Evolutionary conservation across 1,140 invertebrate species (phyloP), one percentile per base, ranked within the genome.

Genomic region (Gyrodactylus bullatarudis): DNA sequence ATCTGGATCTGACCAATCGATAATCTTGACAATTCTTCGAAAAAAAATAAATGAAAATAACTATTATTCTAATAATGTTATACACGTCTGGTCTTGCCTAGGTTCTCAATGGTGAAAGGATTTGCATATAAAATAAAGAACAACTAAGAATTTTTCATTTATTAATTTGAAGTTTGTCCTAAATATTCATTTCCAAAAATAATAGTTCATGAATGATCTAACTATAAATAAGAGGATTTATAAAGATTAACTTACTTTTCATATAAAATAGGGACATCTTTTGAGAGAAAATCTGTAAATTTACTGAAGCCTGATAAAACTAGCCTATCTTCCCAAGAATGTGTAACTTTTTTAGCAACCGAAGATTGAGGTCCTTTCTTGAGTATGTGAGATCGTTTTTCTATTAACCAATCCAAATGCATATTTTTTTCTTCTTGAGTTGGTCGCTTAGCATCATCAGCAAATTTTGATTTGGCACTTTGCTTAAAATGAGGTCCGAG

Each of bases 211-310:
- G n/a, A n/a, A n/a, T n/a, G n/a, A n/a, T n/a, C n/a, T n/a, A n/a
- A n/a, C n/a, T n/a, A n/a, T n/a, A n/a, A n/a, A n/a, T n/a, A n/a
- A n/a, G n/a, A n/a, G n/a, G n/a, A n/a, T n/a, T n/a, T n/a, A n/a
- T n/a, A n/a, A n/a, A n/a, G n/a, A n/a, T n/a, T n/a, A n/a, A n/a
- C n/a, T n/a, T n/a, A n/a, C n/a, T n/a, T 54, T 54, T 26, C 70
- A n/a, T 71, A 71, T 1, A 25, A 1, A 24, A 71, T 24, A 26
- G 21, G 20, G 21, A 71, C 1, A 26, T 71, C 70, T 16, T 71
- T 71, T n/a, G 24, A n/a, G 1, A 71, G 70, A 25, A 71, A 71
- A 26, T 71, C 70, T 16, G 24, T 71, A 26, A 71, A 71, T 71
- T 71, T 24, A 20, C 21, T 23, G 24, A 71, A 71, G 2, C 70